Evolutionary conservation across 2,113 vertebrate genomes (phyloP).

Genomic region (Gallinago paraguaiae): DNA sequence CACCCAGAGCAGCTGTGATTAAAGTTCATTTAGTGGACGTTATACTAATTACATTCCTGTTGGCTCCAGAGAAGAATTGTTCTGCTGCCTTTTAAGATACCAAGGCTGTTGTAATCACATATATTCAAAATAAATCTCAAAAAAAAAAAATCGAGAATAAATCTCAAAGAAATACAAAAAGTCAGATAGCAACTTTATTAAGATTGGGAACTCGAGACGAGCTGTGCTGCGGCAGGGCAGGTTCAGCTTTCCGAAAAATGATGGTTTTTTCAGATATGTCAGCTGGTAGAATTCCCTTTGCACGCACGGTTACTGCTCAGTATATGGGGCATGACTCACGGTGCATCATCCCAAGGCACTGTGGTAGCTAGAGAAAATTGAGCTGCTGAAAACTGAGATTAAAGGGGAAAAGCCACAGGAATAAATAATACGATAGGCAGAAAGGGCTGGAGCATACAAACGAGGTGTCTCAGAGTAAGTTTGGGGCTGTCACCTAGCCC

Average conservation of each 20-base stretch:
- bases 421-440: conserved; percentile 7
- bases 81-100: neutral
- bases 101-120: neutral
- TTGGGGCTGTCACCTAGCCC: neutral
- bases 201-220: neutral
- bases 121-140: neutral
- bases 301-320: neutral
- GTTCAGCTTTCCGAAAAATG: neutral
- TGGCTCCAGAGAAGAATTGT: neutral
- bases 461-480: neutral
- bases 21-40: conserved; percentile 25
- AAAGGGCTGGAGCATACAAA: neutral
- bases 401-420: conserved; percentile 4
- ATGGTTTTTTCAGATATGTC: neutral
- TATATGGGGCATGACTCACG: conserved; percentile 9
- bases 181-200: neutral
- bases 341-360: neutral
- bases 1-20: conserved; percentile 17
- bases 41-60: neutral
- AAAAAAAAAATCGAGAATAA: neutral
- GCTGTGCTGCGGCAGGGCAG: neutral
- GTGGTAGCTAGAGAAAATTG: conserved; percentile 14
- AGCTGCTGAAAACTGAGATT: conserved; percentile 38
- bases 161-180: neutral
- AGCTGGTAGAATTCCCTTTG: neutral